Conservation (phyloP, 92 coral and sea anemone genomes). For the Isaurus tuberculatus region DNA sequence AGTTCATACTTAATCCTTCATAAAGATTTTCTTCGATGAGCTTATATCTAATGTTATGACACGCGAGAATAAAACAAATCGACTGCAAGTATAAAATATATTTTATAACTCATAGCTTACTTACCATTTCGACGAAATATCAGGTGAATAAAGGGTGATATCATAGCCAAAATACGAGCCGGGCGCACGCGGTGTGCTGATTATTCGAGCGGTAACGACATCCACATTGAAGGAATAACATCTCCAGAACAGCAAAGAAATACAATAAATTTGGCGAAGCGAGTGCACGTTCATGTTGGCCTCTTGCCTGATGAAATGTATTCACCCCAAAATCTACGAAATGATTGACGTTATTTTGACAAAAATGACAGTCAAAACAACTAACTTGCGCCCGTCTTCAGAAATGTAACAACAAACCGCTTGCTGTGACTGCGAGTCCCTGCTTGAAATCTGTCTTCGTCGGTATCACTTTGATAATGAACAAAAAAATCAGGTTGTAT, state of each 20-base stretch:
- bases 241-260: not conserved
- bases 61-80: not conserved
- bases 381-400: not conserved
- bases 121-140: conserved; percentile 21
- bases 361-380: conserved; percentile 6
- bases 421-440: not conserved
- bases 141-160: conserved; percentile 6
- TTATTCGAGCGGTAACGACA: not conserved
- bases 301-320: not conserved
- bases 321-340: not conserved
- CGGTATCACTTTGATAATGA: not conserved
- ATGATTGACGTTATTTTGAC: conserved; percentile 12
- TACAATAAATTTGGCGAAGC: not conserved
- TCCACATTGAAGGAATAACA: conserved; percentile 21
- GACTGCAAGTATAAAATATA: not conserved
- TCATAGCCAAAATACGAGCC: conserved; percentile 11
- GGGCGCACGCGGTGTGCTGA: not conserved
- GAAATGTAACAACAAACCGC: not conserved
- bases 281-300: not conserved
- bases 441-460: not conserved
- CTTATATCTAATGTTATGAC: not conserved
- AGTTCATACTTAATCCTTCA: not conserved
- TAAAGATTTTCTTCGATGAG: not conserved
- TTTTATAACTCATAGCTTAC: not conserved
- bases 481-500: not conserved